Conservation (phyloP, 2,113 vertebrate genomes). For the Aix galericulata region DNA sequence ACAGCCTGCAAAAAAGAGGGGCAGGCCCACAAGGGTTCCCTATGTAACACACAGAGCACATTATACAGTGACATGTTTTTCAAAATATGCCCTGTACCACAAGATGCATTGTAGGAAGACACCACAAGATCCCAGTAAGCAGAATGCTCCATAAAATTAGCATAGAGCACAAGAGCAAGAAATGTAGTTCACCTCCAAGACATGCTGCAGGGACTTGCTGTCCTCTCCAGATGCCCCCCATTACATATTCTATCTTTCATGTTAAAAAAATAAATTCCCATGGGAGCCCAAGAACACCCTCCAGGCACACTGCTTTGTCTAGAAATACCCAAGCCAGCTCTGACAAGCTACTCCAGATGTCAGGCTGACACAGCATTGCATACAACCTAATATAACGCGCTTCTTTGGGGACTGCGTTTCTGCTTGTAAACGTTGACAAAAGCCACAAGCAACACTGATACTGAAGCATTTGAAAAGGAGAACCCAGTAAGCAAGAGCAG, state of each 20-base stretch:
- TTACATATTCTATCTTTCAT: not conserved
- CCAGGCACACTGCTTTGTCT: conserved; percentile 32
- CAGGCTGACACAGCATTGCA: not conserved
- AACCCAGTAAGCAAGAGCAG: not conserved
- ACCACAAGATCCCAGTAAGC: not conserved
- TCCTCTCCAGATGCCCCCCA: conserved; percentile 25
- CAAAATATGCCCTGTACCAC: not conserved
- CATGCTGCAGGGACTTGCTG: not conserved
- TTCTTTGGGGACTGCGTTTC: not conserved
- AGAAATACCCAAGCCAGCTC: conserved; percentile 40
- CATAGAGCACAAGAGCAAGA: not conserved
- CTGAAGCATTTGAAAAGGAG: not conserved
- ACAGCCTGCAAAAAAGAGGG: not conserved
- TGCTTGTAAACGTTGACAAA: conserved; percentile 3
- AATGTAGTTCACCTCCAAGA: not conserved
- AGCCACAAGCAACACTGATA: not conserved
- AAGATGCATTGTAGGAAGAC: not conserved
- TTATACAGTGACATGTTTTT: not conserved
- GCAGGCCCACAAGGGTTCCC: not conserved
- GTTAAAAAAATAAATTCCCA: not conserved
- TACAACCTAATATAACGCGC: not conserved
- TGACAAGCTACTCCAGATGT: conserved; percentile 50
- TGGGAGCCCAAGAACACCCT: conserved; percentile 22
- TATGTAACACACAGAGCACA: not conserved
- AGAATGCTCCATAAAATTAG: not conserved